Percentiles rank a stretch among this genome's conserved stretches.
phyloP scores from a whole-genome alignment of 2,797 vertebrate species.

The Poeciliopsis paucimaculata region DNA sequence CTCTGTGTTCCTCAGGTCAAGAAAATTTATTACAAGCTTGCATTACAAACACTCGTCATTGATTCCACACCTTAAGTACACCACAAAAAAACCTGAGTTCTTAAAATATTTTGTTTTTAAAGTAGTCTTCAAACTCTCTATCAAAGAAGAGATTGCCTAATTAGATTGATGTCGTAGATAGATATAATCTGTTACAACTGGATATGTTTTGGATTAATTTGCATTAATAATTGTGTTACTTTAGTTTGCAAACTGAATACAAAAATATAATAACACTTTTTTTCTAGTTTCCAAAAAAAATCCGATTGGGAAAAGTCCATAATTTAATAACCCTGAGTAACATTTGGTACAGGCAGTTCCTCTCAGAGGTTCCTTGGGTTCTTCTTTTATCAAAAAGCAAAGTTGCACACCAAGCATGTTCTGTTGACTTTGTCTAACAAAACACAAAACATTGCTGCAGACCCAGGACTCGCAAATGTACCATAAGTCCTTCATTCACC shows the following conservation, averaged over 20 bases:
- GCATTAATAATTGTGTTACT: not conserved
- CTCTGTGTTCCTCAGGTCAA: conserved; percentile 19
- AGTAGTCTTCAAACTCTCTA: conserved; percentile 13
- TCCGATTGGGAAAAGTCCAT: not conserved
- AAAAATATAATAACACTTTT: conserved; percentile 10
- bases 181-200: conserved; percentile 10
- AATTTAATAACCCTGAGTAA: conserved; percentile 36
- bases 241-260: not conserved
- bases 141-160: conserved; percentile 18
- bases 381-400: not conserved
- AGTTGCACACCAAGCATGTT: not conserved
- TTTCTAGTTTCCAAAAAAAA: not conserved
- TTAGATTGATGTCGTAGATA: conserved; percentile 12
- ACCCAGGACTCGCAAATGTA: not conserved
- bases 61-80: conserved; percentile 9
- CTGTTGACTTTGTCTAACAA: conserved; percentile 6
- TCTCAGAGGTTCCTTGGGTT: conserved; percentile 11
- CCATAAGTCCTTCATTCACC: conserved; percentile 3
- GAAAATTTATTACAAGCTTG: conserved; percentile 42
- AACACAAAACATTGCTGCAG: conserved; percentile 8
- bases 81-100: conserved; percentile 20
- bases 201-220: conserved; percentile 12
- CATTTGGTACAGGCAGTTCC: conserved; percentile 15
- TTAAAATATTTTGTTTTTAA: not conserved
- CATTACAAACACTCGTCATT: conserved; percentile 21